Conservation (phyloP, 2,797 vertebrate species). For the Sebastiscus tertius region DNA sequence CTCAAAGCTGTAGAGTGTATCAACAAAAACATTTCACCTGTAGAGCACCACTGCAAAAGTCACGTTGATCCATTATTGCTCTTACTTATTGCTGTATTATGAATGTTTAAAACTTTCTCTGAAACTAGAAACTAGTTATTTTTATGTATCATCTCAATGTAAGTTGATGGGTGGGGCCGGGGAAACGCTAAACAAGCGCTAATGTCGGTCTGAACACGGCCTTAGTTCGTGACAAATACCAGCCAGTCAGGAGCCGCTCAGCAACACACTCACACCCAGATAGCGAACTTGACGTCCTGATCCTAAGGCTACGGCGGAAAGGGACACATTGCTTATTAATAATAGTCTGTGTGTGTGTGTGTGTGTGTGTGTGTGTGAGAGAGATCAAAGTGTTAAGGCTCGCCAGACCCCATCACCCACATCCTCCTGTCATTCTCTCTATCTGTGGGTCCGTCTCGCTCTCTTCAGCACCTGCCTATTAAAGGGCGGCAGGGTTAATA, state of each 20-base stretch:
- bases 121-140: background rate
- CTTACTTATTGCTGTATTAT: background rate
- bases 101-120: background rate
- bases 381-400: slow-evolving; percentile 59
- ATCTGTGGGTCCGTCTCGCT: slow-evolving; percentile 51
- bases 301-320: slow-evolving; percentile 41
- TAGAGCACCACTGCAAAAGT: too few relatives aligned
- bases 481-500: slow-evolving; percentile 76
- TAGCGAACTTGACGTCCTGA: slow-evolving; percentile 11
- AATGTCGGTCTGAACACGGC: slow-evolving; percentile 27
- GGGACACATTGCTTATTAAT: slow-evolving; percentile 48
- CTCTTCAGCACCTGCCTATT: slow-evolving; percentile 82
- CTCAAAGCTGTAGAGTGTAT: background rate
- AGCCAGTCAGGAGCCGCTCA: slow-evolving; percentile 49
- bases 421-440: slow-evolving; percentile 66
- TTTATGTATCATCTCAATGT: background rate
- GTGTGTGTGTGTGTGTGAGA: slow-evolving; percentile 9
- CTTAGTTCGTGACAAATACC: slow-evolving; percentile 29
- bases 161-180: background rate
- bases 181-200: slow-evolving; percentile 24
- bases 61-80: too few relatives aligned
- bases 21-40: background rate
- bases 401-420: slow-evolving; percentile 72
- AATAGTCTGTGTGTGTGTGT: slow-evolving; percentile 23
- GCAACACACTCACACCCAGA: background rate